A percentile compares a stretch with the other conserved stretches of the same genome.
phyloP scores from a whole-genome alignment of 2,113 vertebrate genomes.

The Gracilinanus agilis region DNA sequence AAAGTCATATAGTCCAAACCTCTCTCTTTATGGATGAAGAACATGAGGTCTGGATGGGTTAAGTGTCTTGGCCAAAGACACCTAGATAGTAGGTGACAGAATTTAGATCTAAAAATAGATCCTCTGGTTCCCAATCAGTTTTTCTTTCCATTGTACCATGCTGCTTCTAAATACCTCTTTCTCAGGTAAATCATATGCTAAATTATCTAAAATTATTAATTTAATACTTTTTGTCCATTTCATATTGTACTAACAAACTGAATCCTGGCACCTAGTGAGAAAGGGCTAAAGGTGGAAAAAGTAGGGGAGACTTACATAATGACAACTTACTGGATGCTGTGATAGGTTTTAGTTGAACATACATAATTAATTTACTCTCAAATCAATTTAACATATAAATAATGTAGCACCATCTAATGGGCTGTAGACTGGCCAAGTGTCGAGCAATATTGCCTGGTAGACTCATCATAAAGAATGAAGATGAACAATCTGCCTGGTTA shows the following conservation, averaged over 20 bases:
- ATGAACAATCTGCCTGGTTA: conserved; percentile 69
- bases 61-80: background rate
- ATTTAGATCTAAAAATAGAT: background rate
- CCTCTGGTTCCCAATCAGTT: background rate
- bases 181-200: background rate
- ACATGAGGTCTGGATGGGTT: background rate
- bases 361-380: conserved; percentile 77
- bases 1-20: background rate
- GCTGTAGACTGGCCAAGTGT: conserved; percentile 71
- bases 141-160: background rate
- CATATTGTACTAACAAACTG: background rate
- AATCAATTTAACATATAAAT: conserved; percentile 84
- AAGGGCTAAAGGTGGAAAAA: background rate
- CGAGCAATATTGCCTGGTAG: conserved; percentile 49
- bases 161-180: background rate
- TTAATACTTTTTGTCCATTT: background rate
- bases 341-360: conserved; percentile 57
- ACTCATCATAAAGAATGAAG: conserved; percentile 68
- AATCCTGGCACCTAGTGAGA: background rate
- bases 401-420: conserved; percentile 82
- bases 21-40: background rate
- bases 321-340: conserved; percentile 16
- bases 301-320: conserved; percentile 20
- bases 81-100: background rate
- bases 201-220: conserved; percentile 42